Base-by-base conservation (phyloP, 2,797 vertebrate species). In the Melanogrammus aeglefinus region DNA sequence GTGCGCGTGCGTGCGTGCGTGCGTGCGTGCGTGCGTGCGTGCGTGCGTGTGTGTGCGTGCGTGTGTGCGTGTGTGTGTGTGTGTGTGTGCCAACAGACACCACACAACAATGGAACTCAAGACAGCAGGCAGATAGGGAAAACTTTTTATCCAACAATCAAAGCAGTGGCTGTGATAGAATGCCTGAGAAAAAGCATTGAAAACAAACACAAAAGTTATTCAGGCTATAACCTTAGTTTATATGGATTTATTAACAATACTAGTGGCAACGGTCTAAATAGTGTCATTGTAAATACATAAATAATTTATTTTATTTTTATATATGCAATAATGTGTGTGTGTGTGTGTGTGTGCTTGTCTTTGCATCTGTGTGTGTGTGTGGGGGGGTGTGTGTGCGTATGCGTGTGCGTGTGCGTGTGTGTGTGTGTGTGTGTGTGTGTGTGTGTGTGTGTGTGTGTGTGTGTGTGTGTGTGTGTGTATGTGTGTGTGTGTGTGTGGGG, bases 151-250 rank as follows among this genome's bases (percentile, higher is more conserved):
- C 63, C 63, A 69, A 69, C 63, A 27, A 69, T 69, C 63, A 69
- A 69, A 69, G 63, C 63, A 27, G 63, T 69, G 63, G 24, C 70
- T 72, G 70, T 72, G 70, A 69, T 35, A 72, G 70, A 72, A 72
- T 35, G 33, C 70, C 27, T 72, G 27, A 16, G 13, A 35, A 69
- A 72, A 35, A n/a, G 21, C 27, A n/a, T 66, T 27, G 13, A 35
- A 72, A n/a, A 31, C 29, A 16, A 71, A 33, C 24, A 3, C 24
- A 71, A 71, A 71, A 71, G 69, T 71, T 72, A 72, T 72, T 35
- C 13, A 63, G 47, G 44, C 44, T 24, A 63, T 24, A 9, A n/a
- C n/a, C 5, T 57, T n/a, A 63, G n/a, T 27, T 9, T 6, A 27
- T 13, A 12, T 69, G 63, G 63, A 69, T 69, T 69, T 27, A 27